Conservation (phyloP, 2,113 vertebrate genomes). For the Struthidea cinerea region DNA sequence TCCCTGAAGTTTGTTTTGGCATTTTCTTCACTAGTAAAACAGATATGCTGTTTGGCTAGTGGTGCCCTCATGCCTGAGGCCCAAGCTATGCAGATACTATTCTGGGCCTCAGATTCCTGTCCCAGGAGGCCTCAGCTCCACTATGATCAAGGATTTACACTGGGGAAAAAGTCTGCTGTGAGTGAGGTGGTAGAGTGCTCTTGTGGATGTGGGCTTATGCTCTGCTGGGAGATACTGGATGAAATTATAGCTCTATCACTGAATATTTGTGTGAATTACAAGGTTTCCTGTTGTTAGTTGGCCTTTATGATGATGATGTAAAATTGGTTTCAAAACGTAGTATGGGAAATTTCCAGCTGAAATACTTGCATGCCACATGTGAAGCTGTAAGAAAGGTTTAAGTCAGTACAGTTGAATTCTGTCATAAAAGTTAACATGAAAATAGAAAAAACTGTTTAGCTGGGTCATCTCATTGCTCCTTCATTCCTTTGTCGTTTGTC, state of each 20-base stretch:
- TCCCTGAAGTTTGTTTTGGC: background rate
- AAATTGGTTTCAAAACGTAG: background rate
- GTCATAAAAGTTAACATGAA: background rate
- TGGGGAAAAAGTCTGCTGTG: background rate
- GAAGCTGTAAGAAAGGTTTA: background rate
- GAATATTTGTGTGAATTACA: background rate
- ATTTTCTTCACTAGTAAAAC: background rate
- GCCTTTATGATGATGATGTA: background rate
- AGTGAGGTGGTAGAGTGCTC: background rate
- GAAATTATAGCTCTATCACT: background rate
- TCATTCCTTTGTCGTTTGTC: background rate
- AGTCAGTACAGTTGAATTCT: background rate
- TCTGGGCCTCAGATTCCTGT: background rate
- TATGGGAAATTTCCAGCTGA: background rate
- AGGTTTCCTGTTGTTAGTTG: background rate
- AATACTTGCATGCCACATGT: background rate
- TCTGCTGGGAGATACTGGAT: background rate
- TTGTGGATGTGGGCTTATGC: background rate
- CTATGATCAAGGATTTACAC: background rate
- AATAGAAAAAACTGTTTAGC: background rate
- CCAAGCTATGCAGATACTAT: background rate
- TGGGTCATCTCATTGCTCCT: background rate
- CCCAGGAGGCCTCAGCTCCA: background rate
- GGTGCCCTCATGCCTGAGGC: background rate
- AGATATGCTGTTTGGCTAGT: background rate